Evolutionary conservation across 2,797 vertebrate species (phyloP), one percentile per base, ranked within the genome.

Genomic region (Sebastiscus tertius): DNA sequence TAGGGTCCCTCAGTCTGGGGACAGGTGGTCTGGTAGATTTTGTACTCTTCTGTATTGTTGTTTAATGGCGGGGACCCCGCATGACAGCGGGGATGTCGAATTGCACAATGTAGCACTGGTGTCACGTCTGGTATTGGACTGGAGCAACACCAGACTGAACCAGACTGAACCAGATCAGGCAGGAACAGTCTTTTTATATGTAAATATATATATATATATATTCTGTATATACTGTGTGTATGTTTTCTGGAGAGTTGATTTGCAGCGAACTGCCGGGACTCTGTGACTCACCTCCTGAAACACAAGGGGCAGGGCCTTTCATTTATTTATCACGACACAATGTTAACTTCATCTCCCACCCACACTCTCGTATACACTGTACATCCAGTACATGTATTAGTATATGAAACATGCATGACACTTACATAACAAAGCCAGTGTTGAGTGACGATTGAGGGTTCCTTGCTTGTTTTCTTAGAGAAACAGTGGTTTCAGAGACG

Each of bases 51-150:
- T 77, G 46, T 81, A 22, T 72, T 22, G 59, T 80, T 36, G 54
- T 72, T 46, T 80, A 24, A 67, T 49, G 8, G 39, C 24, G 24
- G 61, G 81, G 60, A 75, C 62, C 66, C 77, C 9, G 14, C 66
- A 27, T 54, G 22, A 78, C 73, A 71, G 74, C 2, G 29, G 82
- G 77, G 88, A 76, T 68, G 79, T 77, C 24, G 5, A 77, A 82
- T 87, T 88, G 89, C 91, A 91, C 90, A 92, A 93, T 92, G 92
- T 93, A 94, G 93, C 93, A 94, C 77, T 66, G 67, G 81, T 87
- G 75, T 83, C 16, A 31, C 33, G 72, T 75, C 83, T 80, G 84
- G 77, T 73, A 10, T 14, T 62, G 42, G 75, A 85, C 78, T 72
- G 75, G 59, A 76, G 34, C 74, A 46, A 58, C 42, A 68, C 69